phyloP scores from a whole-genome alignment of 2,113 vertebrate genomes.

The Falcunculus frontatus region DNA sequence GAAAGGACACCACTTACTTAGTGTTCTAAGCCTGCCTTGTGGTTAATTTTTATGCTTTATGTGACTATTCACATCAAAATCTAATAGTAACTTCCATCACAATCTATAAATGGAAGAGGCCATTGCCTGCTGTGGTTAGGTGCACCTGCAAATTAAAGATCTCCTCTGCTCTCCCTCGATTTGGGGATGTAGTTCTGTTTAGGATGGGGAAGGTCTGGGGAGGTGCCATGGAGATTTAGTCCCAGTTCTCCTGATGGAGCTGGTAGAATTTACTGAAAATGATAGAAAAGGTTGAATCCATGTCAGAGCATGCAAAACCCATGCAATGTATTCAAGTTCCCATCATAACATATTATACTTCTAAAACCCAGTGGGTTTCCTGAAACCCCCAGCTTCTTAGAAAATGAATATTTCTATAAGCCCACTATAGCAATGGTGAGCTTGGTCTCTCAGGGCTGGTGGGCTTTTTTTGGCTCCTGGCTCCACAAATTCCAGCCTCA shows the following conservation, averaged over 20 bases:
- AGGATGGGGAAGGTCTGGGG: neutral
- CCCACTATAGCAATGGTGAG: accelerated
- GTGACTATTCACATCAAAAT: neutral
- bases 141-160: neutral
- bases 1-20: neutral
- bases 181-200: neutral
- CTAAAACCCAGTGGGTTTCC: neutral
- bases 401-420: neutral
- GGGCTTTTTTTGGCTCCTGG: neutral
- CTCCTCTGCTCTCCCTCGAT: accelerated
- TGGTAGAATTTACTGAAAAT: neutral
- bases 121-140: neutral
- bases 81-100: neutral
- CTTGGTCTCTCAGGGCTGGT: neutral
- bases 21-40: neutral
- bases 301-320: neutral
- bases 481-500: neutral
- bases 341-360: neutral
- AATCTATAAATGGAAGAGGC: neutral
- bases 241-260: neutral
- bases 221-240: neutral
- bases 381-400: neutral
- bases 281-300: neutral
- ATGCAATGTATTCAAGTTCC: neutral
- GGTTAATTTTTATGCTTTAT: neutral